Percentiles rank a stretch among this genome's conserved stretches.
phyloP scores from a whole-genome alignment of 2,113 vertebrate genomes.

The Addax nasomaculatus region DNA sequence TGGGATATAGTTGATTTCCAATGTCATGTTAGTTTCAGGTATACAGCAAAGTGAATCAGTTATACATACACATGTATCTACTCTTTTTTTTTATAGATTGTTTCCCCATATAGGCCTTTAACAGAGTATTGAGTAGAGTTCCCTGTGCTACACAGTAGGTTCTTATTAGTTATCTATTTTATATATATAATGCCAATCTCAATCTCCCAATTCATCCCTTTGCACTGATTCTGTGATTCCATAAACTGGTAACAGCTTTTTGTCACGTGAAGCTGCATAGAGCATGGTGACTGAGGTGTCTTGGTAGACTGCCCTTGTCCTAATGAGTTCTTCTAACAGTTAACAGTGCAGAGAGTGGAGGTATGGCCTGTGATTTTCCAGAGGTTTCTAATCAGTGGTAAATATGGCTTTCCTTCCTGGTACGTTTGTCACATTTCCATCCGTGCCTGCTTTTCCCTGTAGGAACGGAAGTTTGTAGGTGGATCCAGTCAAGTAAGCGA shows the following conservation, averaged over 20 bases:
- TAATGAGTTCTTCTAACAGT: conserved; percentile 6
- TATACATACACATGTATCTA: not conserved
- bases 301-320: not conserved
- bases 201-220: not conserved
- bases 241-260: not conserved
- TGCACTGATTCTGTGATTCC: not conserved
- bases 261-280: not conserved
- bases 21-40: not conserved
- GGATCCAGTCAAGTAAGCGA: conserved; percentile 95
- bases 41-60: not conserved
- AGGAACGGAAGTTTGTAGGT: conserved; percentile 97
- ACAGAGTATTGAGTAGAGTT: not conserved
- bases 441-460: conserved; percentile 27
- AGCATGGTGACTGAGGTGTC: not conserved
- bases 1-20: not conserved
- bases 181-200: not conserved
- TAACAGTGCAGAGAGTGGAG: not conserved
- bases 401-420: conserved; percentile 40
- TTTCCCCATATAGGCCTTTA: not conserved
- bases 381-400: not conserved
- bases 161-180: not conserved
- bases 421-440: not conserved
- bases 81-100: not conserved
- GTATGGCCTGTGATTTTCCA: not conserved
- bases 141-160: not conserved